phyloP scores from a whole-genome alignment of 2,113 vertebrate genomes.

The Cynocephalus volans region DNA sequence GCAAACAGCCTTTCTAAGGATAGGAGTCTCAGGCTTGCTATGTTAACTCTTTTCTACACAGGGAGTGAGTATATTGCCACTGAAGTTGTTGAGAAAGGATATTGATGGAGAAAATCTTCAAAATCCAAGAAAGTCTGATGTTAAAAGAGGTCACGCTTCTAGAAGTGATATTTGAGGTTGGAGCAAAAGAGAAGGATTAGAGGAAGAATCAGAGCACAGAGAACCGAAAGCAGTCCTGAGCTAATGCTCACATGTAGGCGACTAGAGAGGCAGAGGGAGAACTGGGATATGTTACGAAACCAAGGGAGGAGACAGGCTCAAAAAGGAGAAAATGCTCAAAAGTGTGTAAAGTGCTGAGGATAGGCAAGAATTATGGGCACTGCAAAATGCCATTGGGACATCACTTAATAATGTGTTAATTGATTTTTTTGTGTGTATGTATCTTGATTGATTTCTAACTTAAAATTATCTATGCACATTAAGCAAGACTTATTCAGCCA shows the following conservation, averaged over 20 bases:
- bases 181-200: not conserved
- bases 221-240: not conserved
- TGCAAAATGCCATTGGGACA: not conserved
- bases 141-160: not conserved
- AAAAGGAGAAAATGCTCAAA: not conserved
- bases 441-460: not conserved
- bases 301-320: not conserved
- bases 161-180: not conserved
- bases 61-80: not conserved
- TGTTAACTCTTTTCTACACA: not conserved
- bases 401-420: not conserved
- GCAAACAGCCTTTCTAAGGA: not conserved
- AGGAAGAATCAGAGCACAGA: not conserved
- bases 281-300: not conserved
- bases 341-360: not conserved
- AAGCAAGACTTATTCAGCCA: not conserved
- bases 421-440: not conserved
- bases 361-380: no score
- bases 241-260: not conserved
- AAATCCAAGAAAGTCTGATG: not conserved
- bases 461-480: not conserved
- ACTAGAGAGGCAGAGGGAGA: not conserved
- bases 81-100: not conserved
- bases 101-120: not conserved
- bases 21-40: not conserved